phyloP scores from a whole-genome alignment of 1,140 invertebrate species.

The Drosophila baimaii region DNA sequence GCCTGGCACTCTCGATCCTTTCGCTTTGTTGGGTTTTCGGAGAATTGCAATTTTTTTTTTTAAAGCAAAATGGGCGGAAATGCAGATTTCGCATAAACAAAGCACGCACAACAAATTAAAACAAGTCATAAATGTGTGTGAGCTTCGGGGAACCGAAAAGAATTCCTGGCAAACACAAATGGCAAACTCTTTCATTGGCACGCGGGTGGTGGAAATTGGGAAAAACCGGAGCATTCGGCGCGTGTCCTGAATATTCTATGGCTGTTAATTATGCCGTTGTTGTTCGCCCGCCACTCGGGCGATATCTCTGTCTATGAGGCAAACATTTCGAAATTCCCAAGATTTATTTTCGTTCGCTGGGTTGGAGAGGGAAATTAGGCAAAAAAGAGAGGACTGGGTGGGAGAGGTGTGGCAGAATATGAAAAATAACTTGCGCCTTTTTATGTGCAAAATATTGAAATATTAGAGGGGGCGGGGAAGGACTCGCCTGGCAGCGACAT shows the following conservation, averaged over 20 bases:
- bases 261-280: slow-evolving; percentile 73
- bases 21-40: slow-evolving; percentile 5
- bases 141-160: slow-evolving; percentile 20
- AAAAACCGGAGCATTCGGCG: slow-evolving; percentile 44
- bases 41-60: slow-evolving; percentile 12
- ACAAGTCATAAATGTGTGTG: slow-evolving; percentile 62
- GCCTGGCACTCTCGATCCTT: neutral
- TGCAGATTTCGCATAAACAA: slow-evolving; percentile 65
- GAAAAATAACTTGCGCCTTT: slow-evolving; percentile 81
- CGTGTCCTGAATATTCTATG: slow-evolving; percentile 78
- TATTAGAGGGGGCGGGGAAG: slow-evolving; percentile 48
- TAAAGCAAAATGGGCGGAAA: slow-evolving; percentile 29
- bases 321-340: slow-evolving; percentile 48
- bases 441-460: slow-evolving; percentile 81
- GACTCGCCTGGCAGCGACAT: slow-evolving; percentile 3
- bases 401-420: slow-evolving; percentile 49
- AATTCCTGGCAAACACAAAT: slow-evolving; percentile 47
- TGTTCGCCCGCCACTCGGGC: slow-evolving; percentile 17
- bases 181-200: slow-evolving; percentile 42
- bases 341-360: slow-evolving; percentile 55
- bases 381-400: slow-evolving; percentile 39
- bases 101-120: slow-evolving; percentile 79
- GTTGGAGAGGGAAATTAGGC: slow-evolving; percentile 62
- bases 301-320: slow-evolving; percentile 46
- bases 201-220: slow-evolving; percentile 5